Conservation (phyloP, 2,797 vertebrate genomes). For the Crocodylus rhombifer region DNA sequence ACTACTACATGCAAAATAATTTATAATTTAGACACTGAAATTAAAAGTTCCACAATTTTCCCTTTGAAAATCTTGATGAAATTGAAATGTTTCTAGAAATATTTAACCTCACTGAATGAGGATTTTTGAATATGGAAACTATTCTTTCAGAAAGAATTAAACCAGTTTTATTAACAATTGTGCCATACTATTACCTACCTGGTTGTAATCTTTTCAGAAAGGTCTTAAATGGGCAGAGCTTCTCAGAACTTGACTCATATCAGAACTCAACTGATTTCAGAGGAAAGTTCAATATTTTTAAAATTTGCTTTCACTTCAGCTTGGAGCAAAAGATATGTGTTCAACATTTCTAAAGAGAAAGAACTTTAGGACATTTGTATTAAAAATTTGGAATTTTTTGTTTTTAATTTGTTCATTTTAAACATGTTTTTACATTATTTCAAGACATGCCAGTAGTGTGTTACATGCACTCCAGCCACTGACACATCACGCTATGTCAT, state of each 20-base stretch:
- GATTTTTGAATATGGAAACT: neutral
- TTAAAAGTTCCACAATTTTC: neutral
- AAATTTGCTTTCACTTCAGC: neutral
- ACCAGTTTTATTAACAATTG: neutral
- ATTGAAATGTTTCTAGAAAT: neutral
- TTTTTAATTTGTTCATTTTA: neutral
- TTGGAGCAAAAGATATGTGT: neutral
- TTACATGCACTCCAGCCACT: neutral
- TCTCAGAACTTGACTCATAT: neutral
- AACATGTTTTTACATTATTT: neutral
- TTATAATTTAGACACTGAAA: neutral
- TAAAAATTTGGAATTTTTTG: neutral
- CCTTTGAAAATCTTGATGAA: neutral
- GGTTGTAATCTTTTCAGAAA: neutral
- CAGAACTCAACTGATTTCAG: neutral
- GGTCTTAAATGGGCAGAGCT: accelerated
- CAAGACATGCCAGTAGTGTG: accelerated
- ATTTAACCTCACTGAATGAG: neutral
- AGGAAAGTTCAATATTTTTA: neutral
- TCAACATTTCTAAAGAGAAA: neutral
- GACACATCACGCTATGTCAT: neutral
- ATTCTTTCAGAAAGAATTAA: neutral
- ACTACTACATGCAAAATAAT: neutral
- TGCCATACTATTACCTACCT: neutral
- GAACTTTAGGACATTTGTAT: neutral